Base-by-base conservation (phyloP, 1,140 invertebrate genomes). In the Phymorhynchus buccinoides region DNA sequence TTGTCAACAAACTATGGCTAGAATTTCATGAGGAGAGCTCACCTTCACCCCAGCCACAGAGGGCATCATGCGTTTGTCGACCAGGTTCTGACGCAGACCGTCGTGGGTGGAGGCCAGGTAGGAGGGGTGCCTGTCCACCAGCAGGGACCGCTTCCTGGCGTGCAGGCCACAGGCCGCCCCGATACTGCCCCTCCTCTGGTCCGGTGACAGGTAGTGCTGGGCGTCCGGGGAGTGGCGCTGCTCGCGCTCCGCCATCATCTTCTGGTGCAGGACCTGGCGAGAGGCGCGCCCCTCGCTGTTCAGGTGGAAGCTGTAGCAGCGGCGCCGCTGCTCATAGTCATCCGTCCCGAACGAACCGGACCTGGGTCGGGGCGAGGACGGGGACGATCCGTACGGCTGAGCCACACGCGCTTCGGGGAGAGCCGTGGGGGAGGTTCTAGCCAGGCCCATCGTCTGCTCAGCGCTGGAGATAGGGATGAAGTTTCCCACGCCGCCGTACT, bases 21-120 rank as follows among this genome's bases (percentile, higher is more conserved):
- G n/a, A n/a, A n/a, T n/a, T n/a, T n/a, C n/a, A n/a, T n/a, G n/a
- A n/a, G n/a, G n/a, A n/a, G n/a, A 62, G n/a, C 56, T 7, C 37
- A 37, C 68, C 30, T 37, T 71, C 42, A 44, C 75, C 14, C 9
- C 22, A 27, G 56, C 56, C 56, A 62, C 56, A 27, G 56, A 62
- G 1, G 12, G 62, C 83, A 35, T 56, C 82, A 52, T 68, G 12
- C 78, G 78, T 89, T 66, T 97, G 96, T 44, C 84, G 12, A 32
- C 16, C 32, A 83, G 73, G n/a, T 80, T 78, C 52, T 85, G 84
- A 37, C 80, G 39, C 22, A 84, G 66, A 42, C 62, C 56, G 44
- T 86, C 80, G 48, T 83, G 44, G 85, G 84, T 73, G 87, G 84
- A 22, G 73, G 81, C 62, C 81, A 92, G 82, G 78, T 92, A 91